Percentiles rank a stretch among this genome's conserved stretches.
These are phyloP conservation scores for Trissoscelio sp. DNA, from an alignment of 2,888 invertebrate species.

Conservation along the genomic window DNA sequence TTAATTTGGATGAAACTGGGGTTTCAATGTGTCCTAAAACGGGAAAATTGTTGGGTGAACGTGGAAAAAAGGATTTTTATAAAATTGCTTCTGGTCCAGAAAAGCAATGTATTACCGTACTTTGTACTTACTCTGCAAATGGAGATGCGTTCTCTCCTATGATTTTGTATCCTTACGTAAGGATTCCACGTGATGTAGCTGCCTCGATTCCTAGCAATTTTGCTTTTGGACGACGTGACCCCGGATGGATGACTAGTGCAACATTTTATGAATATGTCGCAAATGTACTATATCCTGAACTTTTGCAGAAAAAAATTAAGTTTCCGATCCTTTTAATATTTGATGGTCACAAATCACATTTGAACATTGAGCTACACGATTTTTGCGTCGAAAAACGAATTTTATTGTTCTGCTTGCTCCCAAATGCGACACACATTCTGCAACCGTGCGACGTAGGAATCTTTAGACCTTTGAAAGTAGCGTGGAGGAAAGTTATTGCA, in stretches of 20 bases:
- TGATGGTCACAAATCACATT: conserved; percentile 75
- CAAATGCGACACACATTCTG: conserved; percentile 70
- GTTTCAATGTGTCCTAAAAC: no score
- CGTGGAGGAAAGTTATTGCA: conserved; percentile 71
- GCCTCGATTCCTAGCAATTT: no score
- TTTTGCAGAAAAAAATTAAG: conserved; percentile 69
- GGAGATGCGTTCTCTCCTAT: no score
- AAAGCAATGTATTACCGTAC: conserved; percentile 40
- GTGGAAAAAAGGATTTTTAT: no score
- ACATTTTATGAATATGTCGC: conserved; percentile 79
- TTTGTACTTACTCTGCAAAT: no score
- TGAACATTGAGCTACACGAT: conserved; percentile 70
- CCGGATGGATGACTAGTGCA: conserved; percentile 77
- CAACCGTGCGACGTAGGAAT: conserved; percentile 74
- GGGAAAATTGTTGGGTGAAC: no score
- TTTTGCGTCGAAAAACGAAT: conserved; percentile 73
- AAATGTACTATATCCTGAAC: conserved; percentile 76
- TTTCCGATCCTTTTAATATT: conserved; percentile 72
- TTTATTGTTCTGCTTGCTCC: conserved; percentile 71
- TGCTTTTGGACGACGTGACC: conserved; percentile 74
- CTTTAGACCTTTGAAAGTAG: conserved; percentile 74
- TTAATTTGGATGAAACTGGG: no score
- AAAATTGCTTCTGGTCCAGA: no score
- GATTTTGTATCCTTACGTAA: conserved; percentile 41
- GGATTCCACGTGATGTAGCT: conserved; percentile 70